Percentiles rank a stretch among this genome's conserved stretches.
Evolutionary conservation across 92 coral and sea anemone species (phyloP).

Genomic region (Hydrozoanthus gracilis): DNA sequence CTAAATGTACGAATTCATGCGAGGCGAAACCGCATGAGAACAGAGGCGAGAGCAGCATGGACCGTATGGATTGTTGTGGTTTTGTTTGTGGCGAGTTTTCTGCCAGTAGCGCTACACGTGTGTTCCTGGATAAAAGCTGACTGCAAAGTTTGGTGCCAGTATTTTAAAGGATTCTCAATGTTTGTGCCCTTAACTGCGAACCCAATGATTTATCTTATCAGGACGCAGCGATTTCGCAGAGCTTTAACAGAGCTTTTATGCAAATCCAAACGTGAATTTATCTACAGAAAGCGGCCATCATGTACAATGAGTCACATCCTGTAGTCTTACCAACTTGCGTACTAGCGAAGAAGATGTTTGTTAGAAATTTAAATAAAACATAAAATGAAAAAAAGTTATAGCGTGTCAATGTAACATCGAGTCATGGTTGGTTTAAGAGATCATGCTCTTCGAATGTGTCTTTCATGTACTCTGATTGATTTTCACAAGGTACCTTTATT

Average conservation of each 20-base stretch:
- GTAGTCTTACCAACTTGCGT: too few species aligned
- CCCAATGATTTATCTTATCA: constrained; percentile 47
- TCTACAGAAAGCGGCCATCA: background rate
- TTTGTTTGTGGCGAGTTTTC: background rate
- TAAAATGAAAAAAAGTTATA: too few species aligned
- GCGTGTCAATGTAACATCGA: too few species aligned
- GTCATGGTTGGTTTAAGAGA: too few species aligned
- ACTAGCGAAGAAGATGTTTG: too few species aligned
- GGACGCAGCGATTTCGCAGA: constrained; percentile 55
- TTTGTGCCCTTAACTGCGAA: constrained; percentile 37
- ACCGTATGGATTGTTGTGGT: constrained; percentile 37
- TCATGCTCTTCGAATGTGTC: too few species aligned
- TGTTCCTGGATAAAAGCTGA: background rate
- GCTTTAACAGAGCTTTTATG: constrained; percentile 26
- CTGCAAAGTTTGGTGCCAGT: constrained; percentile 47
- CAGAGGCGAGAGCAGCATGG: constrained; percentile 4
- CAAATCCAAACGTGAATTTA: background rate
- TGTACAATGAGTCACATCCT: too few species aligned
- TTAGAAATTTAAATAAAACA: too few species aligned
- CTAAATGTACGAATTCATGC: constrained; percentile 13
- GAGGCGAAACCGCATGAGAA: background rate
- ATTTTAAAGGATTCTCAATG: background rate
- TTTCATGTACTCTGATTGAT: too few species aligned
- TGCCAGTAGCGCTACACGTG: background rate
- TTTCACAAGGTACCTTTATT: too few species aligned